Evolutionary conservation across 1,140 invertebrate genomes (phyloP).

Genomic region (Drosophila setifemur): DNA sequence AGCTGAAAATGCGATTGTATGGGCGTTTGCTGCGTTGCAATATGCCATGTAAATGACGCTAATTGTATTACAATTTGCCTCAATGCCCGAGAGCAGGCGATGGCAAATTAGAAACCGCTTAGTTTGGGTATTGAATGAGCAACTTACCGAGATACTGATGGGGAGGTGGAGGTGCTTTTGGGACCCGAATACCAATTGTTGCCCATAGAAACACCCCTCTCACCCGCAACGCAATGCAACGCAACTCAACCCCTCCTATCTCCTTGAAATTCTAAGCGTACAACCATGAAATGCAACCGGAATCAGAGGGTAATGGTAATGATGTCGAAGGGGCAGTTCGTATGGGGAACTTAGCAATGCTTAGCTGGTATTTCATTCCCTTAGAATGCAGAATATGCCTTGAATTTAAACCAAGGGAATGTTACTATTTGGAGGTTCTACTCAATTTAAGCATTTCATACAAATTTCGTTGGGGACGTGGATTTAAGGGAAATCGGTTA

Average conservation of each 20-base stretch:
- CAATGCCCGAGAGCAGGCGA: conserved; percentile 72
- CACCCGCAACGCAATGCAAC: too few relatives aligned
- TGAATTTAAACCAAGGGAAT: not conserved
- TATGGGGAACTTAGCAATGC: not conserved
- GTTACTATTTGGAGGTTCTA: too few relatives aligned
- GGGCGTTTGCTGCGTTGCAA: conserved; percentile 16
- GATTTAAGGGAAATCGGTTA: too few relatives aligned
- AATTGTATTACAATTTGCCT: conserved; percentile 80
- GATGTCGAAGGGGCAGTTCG: conserved; percentile 8
- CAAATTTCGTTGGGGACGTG: too few relatives aligned
- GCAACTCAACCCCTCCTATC: conserved; percentile 8
- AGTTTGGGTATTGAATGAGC: conserved; percentile 59
- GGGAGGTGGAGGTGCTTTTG: conserved; percentile 5
- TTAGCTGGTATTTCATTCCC: not conserved
- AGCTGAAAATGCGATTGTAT: not conserved
- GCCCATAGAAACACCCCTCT: conserved; percentile 1
- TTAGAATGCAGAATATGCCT: not conserved
- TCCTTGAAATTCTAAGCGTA: conserved; percentile 59
- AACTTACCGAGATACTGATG: not conserved
- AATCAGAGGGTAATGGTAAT: conserved; percentile 27
- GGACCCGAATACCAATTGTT: conserved; percentile 16
- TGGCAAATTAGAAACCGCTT: conserved; percentile 76
- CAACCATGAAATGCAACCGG: conserved; percentile 38
- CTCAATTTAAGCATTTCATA: too few relatives aligned
- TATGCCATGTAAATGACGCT: conserved; percentile 74